Percentiles rank a stretch among this genome's conserved stretches.
Evolutionary conservation across 2,888 invertebrate genomes (phyloP).

Genomic region (Cheilosia impressa): DNA sequence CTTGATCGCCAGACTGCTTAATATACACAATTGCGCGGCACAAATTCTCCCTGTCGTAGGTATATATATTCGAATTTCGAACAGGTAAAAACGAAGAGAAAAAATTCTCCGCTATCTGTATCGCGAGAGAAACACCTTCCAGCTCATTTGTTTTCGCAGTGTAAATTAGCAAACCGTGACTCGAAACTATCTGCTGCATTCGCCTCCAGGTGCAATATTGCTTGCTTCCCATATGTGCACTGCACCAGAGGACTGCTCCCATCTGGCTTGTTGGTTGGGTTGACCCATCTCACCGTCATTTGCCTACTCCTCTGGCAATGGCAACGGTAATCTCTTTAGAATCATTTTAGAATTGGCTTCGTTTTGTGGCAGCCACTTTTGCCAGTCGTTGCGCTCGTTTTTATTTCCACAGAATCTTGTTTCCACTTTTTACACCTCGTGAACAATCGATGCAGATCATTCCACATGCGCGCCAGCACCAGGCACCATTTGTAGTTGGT

Average conservation of each 20-base stretch:
- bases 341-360: conserved; percentile 60
- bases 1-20: no score
- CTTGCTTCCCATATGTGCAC: conserved; percentile 46
- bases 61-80: no score
- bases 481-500: background rate
- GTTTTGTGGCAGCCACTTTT: conserved; percentile 40
- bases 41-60: no score
- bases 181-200: conserved; percentile 66
- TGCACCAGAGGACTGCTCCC: background rate
- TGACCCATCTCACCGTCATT: conserved; percentile 69
- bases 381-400: conserved; percentile 30
- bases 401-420: conserved; percentile 70
- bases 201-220: conserved; percentile 71
- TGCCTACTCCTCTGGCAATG: conserved; percentile 53
- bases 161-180: conserved; percentile 75
- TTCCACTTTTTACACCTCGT: conserved; percentile 73
- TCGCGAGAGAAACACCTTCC: conserved; percentile 59
- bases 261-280: conserved; percentile 55
- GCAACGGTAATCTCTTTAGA: conserved; percentile 41
- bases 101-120: conserved; percentile 25
- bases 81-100: no score
- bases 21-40: no score
- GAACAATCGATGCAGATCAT: conserved; percentile 75
- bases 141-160: conserved; percentile 74
- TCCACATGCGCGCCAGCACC: conserved; percentile 57